Evolutionary conservation across 1,140 invertebrate species (phyloP).

Genomic region (Pogonus chalceus): DNA sequence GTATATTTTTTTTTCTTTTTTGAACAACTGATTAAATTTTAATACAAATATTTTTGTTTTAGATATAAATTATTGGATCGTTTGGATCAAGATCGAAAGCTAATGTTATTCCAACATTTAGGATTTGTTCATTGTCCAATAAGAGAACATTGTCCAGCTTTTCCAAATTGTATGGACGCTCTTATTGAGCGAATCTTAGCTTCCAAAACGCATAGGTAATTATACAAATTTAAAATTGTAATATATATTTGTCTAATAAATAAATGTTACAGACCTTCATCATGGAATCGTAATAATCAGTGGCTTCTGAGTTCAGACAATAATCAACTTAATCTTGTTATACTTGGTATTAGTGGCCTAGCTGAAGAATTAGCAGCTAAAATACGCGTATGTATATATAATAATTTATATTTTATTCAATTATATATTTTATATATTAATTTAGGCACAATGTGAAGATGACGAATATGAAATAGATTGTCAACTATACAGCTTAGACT

Average conservation of each 20-base stretch:
- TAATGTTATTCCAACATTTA: constrained; percentile 89
- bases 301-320: constrained; percentile 55
- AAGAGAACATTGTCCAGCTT: constrained; percentile 85
- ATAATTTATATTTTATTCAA: constrained; percentile 10
- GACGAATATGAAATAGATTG: constrained; percentile 79
- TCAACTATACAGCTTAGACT: constrained; percentile 73
- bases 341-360: constrained; percentile 66
- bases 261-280: constrained; percentile 46
- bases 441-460: constrained; percentile 57
- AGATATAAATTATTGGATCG: constrained; percentile 88
- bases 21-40: not conserved
- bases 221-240: not conserved
- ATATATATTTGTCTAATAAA: constrained; percentile 9
- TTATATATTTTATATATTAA: constrained; percentile 13
- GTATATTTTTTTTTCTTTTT: constrained; percentile 34
- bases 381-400: constrained; percentile 50
- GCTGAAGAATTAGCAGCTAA: constrained; percentile 69
- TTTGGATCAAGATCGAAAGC: constrained; percentile 85
- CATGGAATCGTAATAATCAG: constrained; percentile 57
- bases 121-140: constrained; percentile 94
- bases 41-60: constrained; percentile 11
- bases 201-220: constrained; percentile 55
- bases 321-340: constrained; percentile 61
- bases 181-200: constrained; percentile 67
- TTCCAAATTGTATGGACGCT: constrained; percentile 81